These are phyloP conservation scores for Ranitomeya imitator DNA, from an alignment of 2,113 vertebrate genomes.

Conservation along the genomic window DNA sequence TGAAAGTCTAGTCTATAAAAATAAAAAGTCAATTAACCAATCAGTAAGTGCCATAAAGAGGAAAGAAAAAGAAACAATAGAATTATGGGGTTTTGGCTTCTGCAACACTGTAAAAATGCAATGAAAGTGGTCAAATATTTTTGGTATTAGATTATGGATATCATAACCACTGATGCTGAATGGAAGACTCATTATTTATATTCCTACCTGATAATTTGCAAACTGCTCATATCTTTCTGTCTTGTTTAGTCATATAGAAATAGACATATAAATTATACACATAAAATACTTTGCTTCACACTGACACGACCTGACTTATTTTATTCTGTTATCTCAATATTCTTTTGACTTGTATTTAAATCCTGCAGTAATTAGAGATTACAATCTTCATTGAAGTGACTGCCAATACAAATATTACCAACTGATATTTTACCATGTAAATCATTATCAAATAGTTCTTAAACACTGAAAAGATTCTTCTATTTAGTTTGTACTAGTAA, in stretches of 20 bases:
- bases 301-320: background rate
- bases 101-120: no score
- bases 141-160: background rate
- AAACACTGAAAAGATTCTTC: background rate
- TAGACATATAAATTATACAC: slow-evolving; percentile 25
- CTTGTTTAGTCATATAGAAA: background rate
- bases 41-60: no score
- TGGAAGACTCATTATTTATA: background rate
- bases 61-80: no score
- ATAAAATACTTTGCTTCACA: background rate
- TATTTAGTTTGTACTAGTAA: slow-evolving; percentile 23
- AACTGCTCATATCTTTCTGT: background rate
- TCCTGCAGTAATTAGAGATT: slow-evolving; percentile 55
- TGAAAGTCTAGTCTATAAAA: no score
- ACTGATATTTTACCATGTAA: slow-evolving; percentile 57
- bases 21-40: no score
- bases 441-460: slow-evolving; percentile 53
- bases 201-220: background rate
- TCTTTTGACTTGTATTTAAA: slow-evolving; percentile 11
- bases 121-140: no score
- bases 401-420: slow-evolving; percentile 60
- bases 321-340: slow-evolving; percentile 23
- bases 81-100: no score
- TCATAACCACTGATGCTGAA: background rate
- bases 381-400: slow-evolving; percentile 57